Evolutionary conservation across 2,113 vertebrate genomes (phyloP).

Genomic region (Hirundichthys speculiger): DNA sequence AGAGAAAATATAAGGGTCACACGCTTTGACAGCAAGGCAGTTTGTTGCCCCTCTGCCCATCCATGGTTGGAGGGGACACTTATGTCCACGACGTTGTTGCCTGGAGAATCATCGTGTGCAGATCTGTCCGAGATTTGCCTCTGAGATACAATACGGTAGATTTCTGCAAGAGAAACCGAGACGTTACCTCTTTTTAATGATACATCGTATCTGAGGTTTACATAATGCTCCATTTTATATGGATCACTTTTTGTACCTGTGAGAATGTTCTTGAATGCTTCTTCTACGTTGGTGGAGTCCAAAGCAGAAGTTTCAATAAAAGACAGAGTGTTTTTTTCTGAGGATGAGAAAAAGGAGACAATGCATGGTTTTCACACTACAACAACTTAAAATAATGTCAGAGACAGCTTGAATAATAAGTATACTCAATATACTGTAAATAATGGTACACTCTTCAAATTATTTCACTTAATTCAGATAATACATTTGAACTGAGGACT

Average conservation of each 20-base stretch:
- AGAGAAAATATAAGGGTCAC: conserved; percentile 80
- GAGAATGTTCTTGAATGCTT: conserved; percentile 97
- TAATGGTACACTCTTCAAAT: no score
- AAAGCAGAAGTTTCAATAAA: conserved; percentile 98
- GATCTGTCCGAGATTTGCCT: conserved; percentile 96
- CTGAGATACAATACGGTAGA: conserved; percentile 97
- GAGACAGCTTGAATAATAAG: neutral
- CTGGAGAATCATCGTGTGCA: conserved; percentile 92
- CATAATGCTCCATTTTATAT: neutral
- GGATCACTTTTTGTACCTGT: conserved; percentile 81
- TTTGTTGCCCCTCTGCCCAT: conserved; percentile 93
- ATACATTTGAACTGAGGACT: no score
- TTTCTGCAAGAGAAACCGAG: conserved; percentile 81
- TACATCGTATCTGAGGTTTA: neutral
- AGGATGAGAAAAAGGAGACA: conserved; percentile 25
- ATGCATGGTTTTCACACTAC: neutral
- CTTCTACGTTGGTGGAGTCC: conserved; percentile 98
- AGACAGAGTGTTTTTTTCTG: conserved; percentile 98
- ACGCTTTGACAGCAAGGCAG: conserved; percentile 96
- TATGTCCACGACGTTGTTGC: conserved; percentile 98
- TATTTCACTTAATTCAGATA: no score
- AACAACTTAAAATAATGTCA: neutral
- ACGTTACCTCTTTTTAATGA: neutral
- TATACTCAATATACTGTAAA: no score
- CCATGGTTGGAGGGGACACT: conserved; percentile 94